Evolutionary conservation across 2,888 invertebrate species (phyloP).

Genomic region (Melolontha melolontha): DNA sequence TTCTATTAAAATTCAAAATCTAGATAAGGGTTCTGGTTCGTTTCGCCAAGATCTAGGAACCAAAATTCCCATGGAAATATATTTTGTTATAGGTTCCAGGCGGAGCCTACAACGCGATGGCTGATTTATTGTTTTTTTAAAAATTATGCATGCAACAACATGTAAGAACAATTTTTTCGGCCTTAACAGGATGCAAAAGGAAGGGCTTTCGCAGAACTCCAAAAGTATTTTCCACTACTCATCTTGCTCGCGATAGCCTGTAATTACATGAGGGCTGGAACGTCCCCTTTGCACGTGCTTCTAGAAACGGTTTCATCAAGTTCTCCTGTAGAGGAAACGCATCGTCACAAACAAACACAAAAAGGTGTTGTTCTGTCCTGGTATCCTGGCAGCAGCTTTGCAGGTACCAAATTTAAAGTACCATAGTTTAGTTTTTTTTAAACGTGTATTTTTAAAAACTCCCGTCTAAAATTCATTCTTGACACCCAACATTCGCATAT

Average conservation of each 20-base stretch:
- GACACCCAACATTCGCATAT: conserved; percentile 45
- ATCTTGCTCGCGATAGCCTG: conserved; percentile 39
- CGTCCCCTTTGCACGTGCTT: conserved; percentile 13
- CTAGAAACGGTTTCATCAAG: conserved; percentile 33
- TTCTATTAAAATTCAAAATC: no score
- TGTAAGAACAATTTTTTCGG: conserved; percentile 28
- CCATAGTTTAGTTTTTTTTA: conserved; percentile 12
- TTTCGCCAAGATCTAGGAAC: no score
- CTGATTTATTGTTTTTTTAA: conserved; percentile 8
- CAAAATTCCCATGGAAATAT: no score
- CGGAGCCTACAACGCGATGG: no score
- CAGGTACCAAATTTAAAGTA: no score
- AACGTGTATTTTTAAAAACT: conserved; percentile 32
- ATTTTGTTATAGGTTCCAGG: no score
- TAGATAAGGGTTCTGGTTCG: no score
- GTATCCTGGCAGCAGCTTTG: no score
- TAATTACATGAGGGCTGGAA: conserved; percentile 41
- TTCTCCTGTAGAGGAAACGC: no score
- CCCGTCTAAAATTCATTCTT: conserved; percentile 45
- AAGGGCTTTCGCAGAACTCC: conserved; percentile 41
- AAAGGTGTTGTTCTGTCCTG: conserved; percentile 10
- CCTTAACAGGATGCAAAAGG: conserved; percentile 37
- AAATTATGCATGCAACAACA: no score
- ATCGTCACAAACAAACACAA: conserved; percentile 12
- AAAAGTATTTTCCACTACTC: conserved; percentile 44